Evolutionary conservation across 2,888 invertebrate genomes (phyloP).

Genomic region (Laspeyria flexula): DNA sequence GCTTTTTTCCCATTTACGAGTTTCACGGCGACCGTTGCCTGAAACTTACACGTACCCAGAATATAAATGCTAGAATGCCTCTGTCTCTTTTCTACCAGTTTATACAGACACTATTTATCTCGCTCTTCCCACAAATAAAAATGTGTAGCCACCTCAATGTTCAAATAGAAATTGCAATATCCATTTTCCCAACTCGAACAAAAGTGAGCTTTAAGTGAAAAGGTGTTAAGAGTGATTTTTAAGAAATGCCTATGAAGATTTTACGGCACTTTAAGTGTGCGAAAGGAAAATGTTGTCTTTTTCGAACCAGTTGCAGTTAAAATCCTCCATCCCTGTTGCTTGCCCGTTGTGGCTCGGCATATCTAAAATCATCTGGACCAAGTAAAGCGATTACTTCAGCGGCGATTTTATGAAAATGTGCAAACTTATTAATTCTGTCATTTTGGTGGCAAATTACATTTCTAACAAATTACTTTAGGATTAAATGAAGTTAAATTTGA

Average conservation of each 20-base stretch:
- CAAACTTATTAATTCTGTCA: slow-evolving; percentile 75
- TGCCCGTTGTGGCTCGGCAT: slow-evolving; percentile 69
- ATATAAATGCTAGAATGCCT: slow-evolving; percentile 79
- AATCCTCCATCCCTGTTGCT: slow-evolving; percentile 79
- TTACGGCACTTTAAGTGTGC: slow-evolving; percentile 58
- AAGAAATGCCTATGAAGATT: slow-evolving; percentile 25
- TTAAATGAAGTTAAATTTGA: slow-evolving; percentile 27
- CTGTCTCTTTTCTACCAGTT: slow-evolving; percentile 60
- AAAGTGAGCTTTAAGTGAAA: slow-evolving; percentile 57
- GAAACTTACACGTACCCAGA: slow-evolving; percentile 86
- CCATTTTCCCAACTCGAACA: slow-evolving; percentile 54
- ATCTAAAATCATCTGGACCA: slow-evolving; percentile 83
- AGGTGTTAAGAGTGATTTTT: slow-evolving; percentile 51
- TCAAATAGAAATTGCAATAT: slow-evolving; percentile 80
- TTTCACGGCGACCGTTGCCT: slow-evolving; percentile 86
- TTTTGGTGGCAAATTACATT: slow-evolving; percentile 59
- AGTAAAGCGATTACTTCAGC: slow-evolving; percentile 79
- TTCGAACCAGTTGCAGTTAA: slow-evolving; percentile 83
- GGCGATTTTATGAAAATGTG: slow-evolving; percentile 76
- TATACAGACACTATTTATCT: slow-evolving; percentile 55
- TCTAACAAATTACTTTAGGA: slow-evolving; percentile 45
- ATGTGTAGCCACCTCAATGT: slow-evolving; percentile 81
- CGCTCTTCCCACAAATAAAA: slow-evolving; percentile 81
- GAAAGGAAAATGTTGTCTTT: slow-evolving; percentile 81
- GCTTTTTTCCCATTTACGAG: slow-evolving; percentile 87